Evolutionary conservation across 53 echinoderm and acorn worm genomes (phyloP).

Genomic region (Antedon mediterranea): DNA sequence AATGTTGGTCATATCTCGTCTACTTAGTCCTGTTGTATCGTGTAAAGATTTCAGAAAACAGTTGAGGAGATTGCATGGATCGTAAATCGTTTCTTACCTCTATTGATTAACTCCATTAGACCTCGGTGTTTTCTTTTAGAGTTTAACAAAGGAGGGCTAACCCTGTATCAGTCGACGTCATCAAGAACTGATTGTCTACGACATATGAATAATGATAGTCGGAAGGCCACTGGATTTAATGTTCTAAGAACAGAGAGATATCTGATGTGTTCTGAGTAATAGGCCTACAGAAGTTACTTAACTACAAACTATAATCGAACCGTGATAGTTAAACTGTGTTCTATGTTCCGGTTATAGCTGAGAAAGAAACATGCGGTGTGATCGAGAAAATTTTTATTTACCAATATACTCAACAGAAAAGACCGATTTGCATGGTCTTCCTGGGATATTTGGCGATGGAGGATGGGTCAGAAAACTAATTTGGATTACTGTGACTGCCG

Average conservation of each 20-base stretch:
- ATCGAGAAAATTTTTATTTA: constrained; percentile 6
- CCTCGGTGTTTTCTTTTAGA: too few relatives aligned
- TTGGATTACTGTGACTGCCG: constrained; percentile 31
- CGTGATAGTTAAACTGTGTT: too few relatives aligned
- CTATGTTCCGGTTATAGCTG: too few relatives aligned
- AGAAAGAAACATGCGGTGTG: background rate
- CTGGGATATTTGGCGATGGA: constrained; percentile 40
- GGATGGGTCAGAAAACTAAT: constrained; percentile 26
- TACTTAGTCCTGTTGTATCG: background rate
- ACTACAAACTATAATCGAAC: too few relatives aligned
- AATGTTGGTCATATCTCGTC: background rate
- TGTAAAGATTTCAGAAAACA: background rate
- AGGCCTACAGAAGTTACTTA: too few relatives aligned
- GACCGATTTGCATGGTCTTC: constrained; percentile 60
- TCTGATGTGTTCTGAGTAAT: too few relatives aligned
- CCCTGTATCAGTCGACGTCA: too few relatives aligned
- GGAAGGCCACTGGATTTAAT: too few relatives aligned
- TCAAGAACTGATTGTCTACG: too few relatives aligned
- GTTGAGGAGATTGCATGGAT: background rate
- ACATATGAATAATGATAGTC: too few relatives aligned
- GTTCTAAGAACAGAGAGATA: too few relatives aligned
- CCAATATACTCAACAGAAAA: constrained; percentile 35
- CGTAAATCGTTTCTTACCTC: background rate
- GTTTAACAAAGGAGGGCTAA: too few relatives aligned
- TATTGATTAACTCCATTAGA: background rate